Evolutionary conservation across 2,797 vertebrate genomes (phyloP).

Genomic region (Gallinago solitaria): DNA sequence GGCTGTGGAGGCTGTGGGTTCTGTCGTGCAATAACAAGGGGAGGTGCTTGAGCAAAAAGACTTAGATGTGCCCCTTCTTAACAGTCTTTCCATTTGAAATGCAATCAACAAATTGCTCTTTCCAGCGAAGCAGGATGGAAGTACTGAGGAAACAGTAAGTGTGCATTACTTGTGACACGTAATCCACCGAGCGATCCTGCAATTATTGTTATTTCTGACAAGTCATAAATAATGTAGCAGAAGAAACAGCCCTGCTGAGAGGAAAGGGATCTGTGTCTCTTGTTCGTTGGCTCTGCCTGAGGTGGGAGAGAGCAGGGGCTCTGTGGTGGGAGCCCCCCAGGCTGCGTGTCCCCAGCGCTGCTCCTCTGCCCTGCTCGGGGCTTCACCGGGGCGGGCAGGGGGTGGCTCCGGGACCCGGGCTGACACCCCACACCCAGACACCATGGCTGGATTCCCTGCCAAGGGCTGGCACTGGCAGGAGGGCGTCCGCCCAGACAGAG

Average conservation of each 20-base stretch:
- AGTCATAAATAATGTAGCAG: background rate
- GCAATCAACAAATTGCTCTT: background rate
- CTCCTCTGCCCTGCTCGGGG: background rate
- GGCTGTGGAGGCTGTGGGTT: background rate
- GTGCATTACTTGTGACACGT: background rate
- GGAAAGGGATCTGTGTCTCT: background rate
- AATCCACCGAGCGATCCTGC: background rate
- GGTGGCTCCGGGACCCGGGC: background rate
- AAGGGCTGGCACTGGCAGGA: background rate
- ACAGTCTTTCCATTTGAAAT: background rate
- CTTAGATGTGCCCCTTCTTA: background rate
- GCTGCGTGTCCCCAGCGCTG: background rate
- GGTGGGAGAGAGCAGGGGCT: background rate
- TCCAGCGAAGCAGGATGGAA: background rate
- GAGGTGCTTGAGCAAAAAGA: background rate
- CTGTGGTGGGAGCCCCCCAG: background rate
- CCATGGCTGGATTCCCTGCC: accelerated
- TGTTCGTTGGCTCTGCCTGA: background rate
- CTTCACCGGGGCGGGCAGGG: background rate
- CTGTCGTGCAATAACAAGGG: background rate
- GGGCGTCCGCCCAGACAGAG: no score
- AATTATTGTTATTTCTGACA: background rate
- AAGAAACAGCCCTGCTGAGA: background rate
- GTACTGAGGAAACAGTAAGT: background rate
- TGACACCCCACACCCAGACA: background rate